phyloP scores from a whole-genome alignment of 2,113 vertebrate species.

The Apistogramma diplotaenia region DNA sequence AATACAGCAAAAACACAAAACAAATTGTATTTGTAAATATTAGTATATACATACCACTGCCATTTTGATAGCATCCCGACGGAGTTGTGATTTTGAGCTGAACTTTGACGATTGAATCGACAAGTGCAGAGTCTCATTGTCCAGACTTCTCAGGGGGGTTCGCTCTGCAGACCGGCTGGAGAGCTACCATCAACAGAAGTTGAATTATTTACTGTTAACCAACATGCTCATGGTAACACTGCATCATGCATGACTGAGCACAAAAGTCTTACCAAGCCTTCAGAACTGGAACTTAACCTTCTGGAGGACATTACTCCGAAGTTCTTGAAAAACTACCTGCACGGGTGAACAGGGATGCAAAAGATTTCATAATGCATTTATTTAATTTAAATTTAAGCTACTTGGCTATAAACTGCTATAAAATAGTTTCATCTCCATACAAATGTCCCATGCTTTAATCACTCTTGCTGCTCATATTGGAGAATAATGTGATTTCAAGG shows the following conservation, averaged over 20 bases:
- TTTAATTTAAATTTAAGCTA: neutral
- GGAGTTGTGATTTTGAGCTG: slow-evolving; percentile 27
- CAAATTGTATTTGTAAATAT: neutral
- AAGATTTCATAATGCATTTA: neutral
- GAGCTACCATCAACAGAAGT: slow-evolving; percentile 30
- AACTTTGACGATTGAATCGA: slow-evolving; percentile 18
- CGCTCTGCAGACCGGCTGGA: slow-evolving; percentile 39
- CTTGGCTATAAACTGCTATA: neutral
- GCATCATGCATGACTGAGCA: neutral
- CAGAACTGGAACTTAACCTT: slow-evolving; percentile 20
- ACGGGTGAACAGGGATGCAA: neutral
- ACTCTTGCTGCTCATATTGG: neutral
- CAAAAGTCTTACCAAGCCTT: slow-evolving; percentile 50
- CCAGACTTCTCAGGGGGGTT: slow-evolving; percentile 61
- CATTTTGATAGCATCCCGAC: slow-evolving; percentile 1
- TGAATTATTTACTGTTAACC: neutral
- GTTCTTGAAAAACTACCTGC: neutral
- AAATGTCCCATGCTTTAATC: neutral
- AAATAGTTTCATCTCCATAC: neutral
- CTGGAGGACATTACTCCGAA: slow-evolving; percentile 30
- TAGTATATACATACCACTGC: slow-evolving; percentile 24
- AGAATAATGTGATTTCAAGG: neutral
- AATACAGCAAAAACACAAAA: neutral
- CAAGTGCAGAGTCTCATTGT: slow-evolving; percentile 49
- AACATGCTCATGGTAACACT: neutral